Conservation (phyloP, 2,797 vertebrate species). For the Pseudochromis fuscus region DNA sequence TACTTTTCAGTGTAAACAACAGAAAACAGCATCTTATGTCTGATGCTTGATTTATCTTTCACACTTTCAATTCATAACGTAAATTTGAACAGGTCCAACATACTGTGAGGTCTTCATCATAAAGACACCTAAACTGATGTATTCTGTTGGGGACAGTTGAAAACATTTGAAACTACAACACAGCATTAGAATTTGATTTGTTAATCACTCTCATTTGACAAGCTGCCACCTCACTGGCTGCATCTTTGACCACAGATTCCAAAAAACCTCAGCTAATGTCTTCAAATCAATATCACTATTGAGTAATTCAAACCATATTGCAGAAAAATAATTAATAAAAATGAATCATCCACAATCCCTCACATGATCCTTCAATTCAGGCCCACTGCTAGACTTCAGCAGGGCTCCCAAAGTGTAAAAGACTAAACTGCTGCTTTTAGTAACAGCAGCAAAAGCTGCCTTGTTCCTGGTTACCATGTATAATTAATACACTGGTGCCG, state of each 20-base stretch:
- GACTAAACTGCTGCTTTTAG: conserved; percentile 74
- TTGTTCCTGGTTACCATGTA: conserved; percentile 71
- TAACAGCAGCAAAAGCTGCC: conserved; percentile 61
- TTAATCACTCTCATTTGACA: conserved; percentile 31
- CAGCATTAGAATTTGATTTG: conserved; percentile 36
- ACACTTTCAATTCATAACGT: neutral
- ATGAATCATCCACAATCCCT: neutral
- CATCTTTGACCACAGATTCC: conserved; percentile 34
- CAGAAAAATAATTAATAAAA: neutral
- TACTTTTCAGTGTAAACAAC: neutral
- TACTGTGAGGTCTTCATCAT: neutral
- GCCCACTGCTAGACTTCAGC: conserved; percentile 15
- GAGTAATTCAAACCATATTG: conserved; percentile 6
- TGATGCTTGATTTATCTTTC: neutral
- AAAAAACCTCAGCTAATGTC: conserved; percentile 39
- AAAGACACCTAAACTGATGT: neutral
- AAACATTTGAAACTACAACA: conserved; percentile 8
- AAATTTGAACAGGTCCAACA: neutral
- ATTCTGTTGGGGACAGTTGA: conserved; percentile 7
- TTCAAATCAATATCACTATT: conserved; percentile 17
- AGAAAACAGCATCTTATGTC: neutral
- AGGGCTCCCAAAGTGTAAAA: conserved; percentile 48
- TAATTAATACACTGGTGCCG: conserved; percentile 76
- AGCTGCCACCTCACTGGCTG: conserved; percentile 5
- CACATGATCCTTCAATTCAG: conserved; percentile 10